phyloP scores from a whole-genome alignment of 1,140 invertebrate genomes.

The Drosophila baimaii region DNA sequence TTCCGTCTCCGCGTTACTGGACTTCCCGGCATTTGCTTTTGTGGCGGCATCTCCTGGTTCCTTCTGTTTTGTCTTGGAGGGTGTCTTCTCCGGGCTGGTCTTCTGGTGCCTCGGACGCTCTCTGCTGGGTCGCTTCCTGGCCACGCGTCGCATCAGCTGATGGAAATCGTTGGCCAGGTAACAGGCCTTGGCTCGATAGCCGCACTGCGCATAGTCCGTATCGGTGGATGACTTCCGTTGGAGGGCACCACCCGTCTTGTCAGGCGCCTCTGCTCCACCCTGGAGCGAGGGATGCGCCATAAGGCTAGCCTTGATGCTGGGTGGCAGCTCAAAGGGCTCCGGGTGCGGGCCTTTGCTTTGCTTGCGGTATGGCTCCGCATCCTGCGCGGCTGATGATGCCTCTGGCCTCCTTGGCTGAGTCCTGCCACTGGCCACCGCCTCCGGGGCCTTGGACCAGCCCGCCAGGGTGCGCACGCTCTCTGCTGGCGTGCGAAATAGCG shows the following conservation, averaged over 20 bases:
- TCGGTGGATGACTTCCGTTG: not conserved
- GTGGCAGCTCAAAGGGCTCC: too few species aligned
- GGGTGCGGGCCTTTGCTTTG: too few species aligned
- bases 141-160: slow-evolving; percentile 55
- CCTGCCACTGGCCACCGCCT: too few species aligned
- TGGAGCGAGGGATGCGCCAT: too few species aligned
- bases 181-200: not conserved
- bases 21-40: too few species aligned
- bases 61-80: not conserved
- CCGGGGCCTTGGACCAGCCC: not conserved
- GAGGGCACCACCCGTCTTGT: not conserved
- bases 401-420: too few species aligned
- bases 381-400: too few species aligned
- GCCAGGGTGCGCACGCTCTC: slow-evolving; percentile 15
- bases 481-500: not conserved
- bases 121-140: slow-evolving; percentile 10
- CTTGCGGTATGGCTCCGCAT: too few species aligned
- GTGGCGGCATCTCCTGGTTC: too few species aligned
- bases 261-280: not conserved
- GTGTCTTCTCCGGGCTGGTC: not conserved
- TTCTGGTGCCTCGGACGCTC: not conserved
- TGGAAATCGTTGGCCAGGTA: slow-evolving; percentile 34
- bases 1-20: too few species aligned
- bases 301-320: too few species aligned
- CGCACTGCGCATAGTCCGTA: not conserved